These are phyloP conservation scores for Syrista parreyssii DNA, from an alignment of 2,888 invertebrate genomes.

Conservation along the genomic window DNA sequence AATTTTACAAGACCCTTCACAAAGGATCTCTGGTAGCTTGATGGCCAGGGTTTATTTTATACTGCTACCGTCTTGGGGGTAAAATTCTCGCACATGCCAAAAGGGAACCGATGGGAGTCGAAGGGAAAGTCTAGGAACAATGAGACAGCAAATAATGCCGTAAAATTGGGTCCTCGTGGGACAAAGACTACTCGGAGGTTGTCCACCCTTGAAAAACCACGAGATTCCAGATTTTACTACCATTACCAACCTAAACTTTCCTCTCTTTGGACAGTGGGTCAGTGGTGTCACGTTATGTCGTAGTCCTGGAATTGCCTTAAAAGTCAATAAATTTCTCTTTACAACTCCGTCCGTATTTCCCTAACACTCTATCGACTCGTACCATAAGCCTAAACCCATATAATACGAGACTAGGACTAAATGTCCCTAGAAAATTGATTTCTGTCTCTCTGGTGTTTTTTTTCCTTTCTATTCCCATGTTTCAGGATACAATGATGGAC, in stretches of 20 bases:
- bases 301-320: not conserved
- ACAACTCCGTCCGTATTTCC: not conserved
- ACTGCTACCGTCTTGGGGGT: not conserved
- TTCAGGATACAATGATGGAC: slow-evolving; percentile 59
- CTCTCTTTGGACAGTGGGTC: slow-evolving; percentile 35
- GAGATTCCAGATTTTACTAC: not conserved
- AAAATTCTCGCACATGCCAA: not conserved
- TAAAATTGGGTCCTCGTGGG: slow-evolving; percentile 24
- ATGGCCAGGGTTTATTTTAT: not conserved
- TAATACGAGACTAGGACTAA: not conserved
- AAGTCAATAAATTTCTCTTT: not conserved
- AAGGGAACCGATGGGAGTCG: not conserved
- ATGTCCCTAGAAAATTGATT: not conserved
- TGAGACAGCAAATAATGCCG: slow-evolving; percentile 21
- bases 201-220: not conserved
- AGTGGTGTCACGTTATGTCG: slow-evolving; percentile 17
- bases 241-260: slow-evolving; percentile 12
- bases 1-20: not conserved
- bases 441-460: not conserved
- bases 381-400: not conserved
- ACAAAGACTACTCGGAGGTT: not conserved
- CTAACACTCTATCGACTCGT: not conserved
- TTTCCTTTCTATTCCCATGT: slow-evolving; percentile 1
- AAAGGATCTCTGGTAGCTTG: not conserved
- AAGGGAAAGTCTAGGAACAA: slow-evolving; percentile 7